Conservation (phyloP, 2,888 invertebrate genomes). For the Drosophila mayaguana region DNA sequence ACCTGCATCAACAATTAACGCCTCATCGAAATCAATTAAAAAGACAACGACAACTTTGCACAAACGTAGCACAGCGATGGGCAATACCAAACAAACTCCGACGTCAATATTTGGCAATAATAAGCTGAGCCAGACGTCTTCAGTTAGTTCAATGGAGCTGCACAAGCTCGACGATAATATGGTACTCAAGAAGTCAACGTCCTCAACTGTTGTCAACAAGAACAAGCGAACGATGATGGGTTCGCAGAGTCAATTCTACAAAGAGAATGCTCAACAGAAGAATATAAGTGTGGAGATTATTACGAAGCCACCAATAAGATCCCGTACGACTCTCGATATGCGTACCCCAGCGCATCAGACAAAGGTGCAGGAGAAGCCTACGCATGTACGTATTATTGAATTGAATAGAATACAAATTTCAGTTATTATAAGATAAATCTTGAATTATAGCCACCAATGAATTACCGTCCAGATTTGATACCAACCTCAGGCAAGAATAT, state of each 20-base stretch:
- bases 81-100: conserved; percentile 61
- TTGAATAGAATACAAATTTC: no score
- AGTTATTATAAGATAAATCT: background rate
- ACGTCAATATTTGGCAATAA: conserved; percentile 63
- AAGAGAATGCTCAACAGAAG: conserved; percentile 83
- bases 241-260: conserved; percentile 77
- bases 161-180: conserved; percentile 85
- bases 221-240: conserved; percentile 73
- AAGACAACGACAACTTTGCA: conserved; percentile 78
- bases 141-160: conserved; percentile 84
- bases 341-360: conserved; percentile 71
- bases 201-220: conserved; percentile 81
- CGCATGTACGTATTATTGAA: conserved; percentile 59
- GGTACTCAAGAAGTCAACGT: conserved; percentile 82
- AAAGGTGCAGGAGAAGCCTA: conserved; percentile 66
- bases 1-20: conserved; percentile 58
- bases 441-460: conserved; percentile 65
- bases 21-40: conserved; percentile 78
- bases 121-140: conserved; percentile 82
- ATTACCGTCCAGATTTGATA: conserved; percentile 78
- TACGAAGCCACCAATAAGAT: conserved; percentile 84
- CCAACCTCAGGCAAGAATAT: conserved; percentile 69
- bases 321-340: conserved; percentile 84
- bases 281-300: conserved; percentile 84
- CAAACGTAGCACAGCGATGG: conserved; percentile 77